A percentile compares a stretch with the other conserved stretches of the same genome.
Evolutionary conservation across 2,888 invertebrate species (phyloP).

Genomic region (Heteromurus nitidus): DNA sequence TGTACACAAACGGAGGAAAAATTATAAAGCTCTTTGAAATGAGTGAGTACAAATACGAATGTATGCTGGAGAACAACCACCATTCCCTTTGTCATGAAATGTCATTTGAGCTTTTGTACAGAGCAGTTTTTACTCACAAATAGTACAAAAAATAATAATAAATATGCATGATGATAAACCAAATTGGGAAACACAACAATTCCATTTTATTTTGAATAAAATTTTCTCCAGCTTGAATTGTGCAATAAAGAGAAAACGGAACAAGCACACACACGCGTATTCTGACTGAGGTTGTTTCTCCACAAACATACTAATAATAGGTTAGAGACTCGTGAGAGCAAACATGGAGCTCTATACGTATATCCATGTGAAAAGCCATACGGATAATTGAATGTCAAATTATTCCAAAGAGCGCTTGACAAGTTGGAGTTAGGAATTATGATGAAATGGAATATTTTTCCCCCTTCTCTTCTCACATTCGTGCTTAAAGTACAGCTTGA

Average conservation of each 20-base stretch:
- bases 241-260: too few species aligned
- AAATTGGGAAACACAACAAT: neutral
- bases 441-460: too few species aligned
- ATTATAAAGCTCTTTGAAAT: constrained; percentile 29
- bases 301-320: constrained; percentile 16
- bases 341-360: neutral
- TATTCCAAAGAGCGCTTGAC: too few species aligned
- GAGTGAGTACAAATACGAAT: neutral
- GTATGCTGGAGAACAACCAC: too few species aligned
- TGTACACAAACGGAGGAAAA: constrained; percentile 10
- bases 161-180: too few species aligned
- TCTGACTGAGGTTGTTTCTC: neutral
- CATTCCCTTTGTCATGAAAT: neutral
- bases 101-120: neutral
- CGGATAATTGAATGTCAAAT: neutral
- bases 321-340: neutral
- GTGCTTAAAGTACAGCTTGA: too few species aligned
- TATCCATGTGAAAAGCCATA: neutral
- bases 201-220: constrained; percentile 5
- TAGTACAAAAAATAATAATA: neutral
- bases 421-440: too few species aligned
- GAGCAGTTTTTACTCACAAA: neutral
- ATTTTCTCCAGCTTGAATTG: neutral
- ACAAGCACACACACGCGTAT: too few species aligned
- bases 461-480: too few species aligned